phyloP scores from a whole-genome alignment of 2,113 vertebrate species.

The Camelus dromedarius region DNA sequence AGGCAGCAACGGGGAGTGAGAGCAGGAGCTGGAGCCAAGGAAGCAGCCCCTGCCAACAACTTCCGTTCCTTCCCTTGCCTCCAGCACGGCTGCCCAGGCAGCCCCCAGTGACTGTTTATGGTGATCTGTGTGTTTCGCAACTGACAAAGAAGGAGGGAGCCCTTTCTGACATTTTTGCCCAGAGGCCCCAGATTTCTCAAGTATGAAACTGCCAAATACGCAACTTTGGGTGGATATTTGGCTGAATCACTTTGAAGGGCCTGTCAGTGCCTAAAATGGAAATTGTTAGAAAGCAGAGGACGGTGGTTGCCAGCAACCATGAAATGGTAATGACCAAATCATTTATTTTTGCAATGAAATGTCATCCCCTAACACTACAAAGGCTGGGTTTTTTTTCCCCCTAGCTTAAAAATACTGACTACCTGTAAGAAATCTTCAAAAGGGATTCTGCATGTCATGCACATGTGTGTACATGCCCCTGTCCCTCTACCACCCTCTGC shows the following conservation, averaged over 20 bases:
- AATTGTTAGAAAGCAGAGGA: constrained; percentile 85
- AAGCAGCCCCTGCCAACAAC: constrained; percentile 74
- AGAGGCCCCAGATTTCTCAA: constrained; percentile 79
- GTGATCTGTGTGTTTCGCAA: constrained; percentile 78
- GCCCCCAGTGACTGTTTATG: constrained; percentile 65
- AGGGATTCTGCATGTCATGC: background rate
- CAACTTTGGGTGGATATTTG: constrained; percentile 83
- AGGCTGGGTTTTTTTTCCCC: constrained; percentile 55
- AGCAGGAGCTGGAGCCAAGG: constrained; percentile 70
- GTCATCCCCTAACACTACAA: constrained; percentile 80
- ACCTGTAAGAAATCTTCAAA: constrained; percentile 61
- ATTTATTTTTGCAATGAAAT: constrained; percentile 84
- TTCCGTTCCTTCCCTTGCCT: constrained; percentile 62
- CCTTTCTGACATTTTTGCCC: constrained; percentile 78
- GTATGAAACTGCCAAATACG: constrained; percentile 79
- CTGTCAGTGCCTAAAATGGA: constrained; percentile 84
- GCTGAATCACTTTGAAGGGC: constrained; percentile 80
- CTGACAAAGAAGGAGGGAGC: constrained; percentile 74
- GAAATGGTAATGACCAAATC: constrained; percentile 85
- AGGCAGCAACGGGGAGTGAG: constrained; percentile 49
- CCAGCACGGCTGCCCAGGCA: constrained; percentile 57
- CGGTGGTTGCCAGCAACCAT: constrained; percentile 80
- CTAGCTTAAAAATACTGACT: constrained; percentile 63
- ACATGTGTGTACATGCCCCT: background rate
- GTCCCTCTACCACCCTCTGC: background rate